Percentiles rank a stretch among this genome's conserved stretches.
phyloP scores from a whole-genome alignment of 2,797 vertebrate genomes.

The Myripristis jacobus region DNA sequence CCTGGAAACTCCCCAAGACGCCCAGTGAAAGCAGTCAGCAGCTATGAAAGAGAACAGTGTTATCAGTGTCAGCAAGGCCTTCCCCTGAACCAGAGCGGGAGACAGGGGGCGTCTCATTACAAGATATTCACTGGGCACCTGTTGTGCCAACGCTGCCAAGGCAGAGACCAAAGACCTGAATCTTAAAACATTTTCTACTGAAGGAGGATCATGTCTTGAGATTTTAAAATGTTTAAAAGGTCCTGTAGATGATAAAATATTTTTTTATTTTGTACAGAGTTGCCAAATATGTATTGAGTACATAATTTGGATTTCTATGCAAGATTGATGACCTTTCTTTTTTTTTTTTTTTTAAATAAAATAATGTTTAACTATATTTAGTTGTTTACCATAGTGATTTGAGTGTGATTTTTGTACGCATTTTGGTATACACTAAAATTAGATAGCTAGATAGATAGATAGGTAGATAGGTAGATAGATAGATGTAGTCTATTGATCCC shows the following conservation, averaged over 20 bases:
- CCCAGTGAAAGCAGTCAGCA: conserved; percentile 43
- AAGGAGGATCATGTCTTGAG: conserved; percentile 31
- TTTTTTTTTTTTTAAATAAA: conserved; percentile 33
- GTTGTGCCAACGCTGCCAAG: conserved; percentile 73
- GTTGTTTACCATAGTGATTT: background rate
- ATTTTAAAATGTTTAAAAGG: conserved; percentile 30
- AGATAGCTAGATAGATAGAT: too few species aligned
- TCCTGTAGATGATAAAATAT: background rate
- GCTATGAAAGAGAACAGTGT: conserved; percentile 77
- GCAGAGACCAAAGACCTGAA: conserved; percentile 58
- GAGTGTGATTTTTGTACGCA: background rate
- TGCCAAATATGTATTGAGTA: background rate
- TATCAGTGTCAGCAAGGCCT: conserved; percentile 55
- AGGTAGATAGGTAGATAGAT: too few species aligned
- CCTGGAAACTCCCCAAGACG: conserved; percentile 49
- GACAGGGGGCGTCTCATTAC: conserved; percentile 72
- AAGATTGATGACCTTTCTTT: conserved; percentile 3
- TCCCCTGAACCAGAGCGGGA: conserved; percentile 55
- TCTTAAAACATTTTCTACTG: conserved; percentile 52
- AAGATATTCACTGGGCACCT: conserved; percentile 79
- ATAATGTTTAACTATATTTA: background rate
- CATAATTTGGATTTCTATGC: background rate
- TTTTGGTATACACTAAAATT: too few species aligned
- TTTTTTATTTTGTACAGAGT: conserved; percentile 2
- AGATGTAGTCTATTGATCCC: too few species aligned